phyloP scores from a whole-genome alignment of 2,113 vertebrate species.

The Serinus canaria region DNA sequence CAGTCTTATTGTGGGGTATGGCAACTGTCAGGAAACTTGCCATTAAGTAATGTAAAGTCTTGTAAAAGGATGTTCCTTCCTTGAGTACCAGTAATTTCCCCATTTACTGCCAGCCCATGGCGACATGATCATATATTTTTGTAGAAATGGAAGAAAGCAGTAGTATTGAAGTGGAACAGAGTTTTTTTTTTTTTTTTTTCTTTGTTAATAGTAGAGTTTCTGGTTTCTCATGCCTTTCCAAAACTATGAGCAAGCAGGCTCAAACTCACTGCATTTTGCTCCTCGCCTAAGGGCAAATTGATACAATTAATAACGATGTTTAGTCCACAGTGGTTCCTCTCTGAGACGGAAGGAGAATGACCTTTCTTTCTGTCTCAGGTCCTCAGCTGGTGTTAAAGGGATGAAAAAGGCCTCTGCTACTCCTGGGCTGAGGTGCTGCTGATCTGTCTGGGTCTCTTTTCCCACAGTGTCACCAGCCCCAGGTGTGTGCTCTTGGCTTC shows the following conservation, averaged over 20 bases:
- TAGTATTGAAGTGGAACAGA: neutral
- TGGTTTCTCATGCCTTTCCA: neutral
- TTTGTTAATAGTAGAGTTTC: neutral
- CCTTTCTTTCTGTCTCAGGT: neutral
- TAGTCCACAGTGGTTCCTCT: neutral
- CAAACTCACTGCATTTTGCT: neutral
- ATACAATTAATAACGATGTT: neutral
- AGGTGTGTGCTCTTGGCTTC: neutral
- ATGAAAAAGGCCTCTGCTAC: neutral
- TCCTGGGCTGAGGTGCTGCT: neutral
- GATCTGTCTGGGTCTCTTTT: neutral
- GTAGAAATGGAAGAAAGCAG: neutral
- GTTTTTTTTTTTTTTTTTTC: neutral
- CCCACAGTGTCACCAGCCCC: neutral
- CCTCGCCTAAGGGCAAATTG: neutral
- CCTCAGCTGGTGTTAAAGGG: neutral
- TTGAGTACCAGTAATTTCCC: neutral
- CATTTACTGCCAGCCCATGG: neutral
- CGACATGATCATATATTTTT: neutral
- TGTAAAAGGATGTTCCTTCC: neutral
- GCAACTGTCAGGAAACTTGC: neutral
- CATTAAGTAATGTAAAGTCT: neutral
- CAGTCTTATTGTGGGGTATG: neutral
- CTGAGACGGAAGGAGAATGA: neutral
- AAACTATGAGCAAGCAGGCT: neutral